These are phyloP conservation scores for Phyllotreta striolata DNA, from an alignment of 2,888 invertebrate genomes.

Conservation along the genomic window DNA sequence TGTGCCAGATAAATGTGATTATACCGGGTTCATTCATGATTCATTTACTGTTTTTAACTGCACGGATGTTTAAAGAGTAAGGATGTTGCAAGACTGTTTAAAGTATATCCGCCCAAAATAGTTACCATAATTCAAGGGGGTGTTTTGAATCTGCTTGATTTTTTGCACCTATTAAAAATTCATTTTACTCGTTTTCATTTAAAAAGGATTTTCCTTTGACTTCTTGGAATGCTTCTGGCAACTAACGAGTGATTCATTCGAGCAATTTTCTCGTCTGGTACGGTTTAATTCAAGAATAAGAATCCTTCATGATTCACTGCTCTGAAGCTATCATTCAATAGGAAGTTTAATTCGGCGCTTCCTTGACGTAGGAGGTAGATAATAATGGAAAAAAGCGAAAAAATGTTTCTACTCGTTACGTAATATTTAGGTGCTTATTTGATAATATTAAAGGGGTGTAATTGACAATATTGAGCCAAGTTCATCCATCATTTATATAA, in stretches of 20 bases:
- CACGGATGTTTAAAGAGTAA: too few relatives aligned
- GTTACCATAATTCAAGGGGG: background rate
- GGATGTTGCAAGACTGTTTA: too few relatives aligned
- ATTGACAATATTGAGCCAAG: too few relatives aligned
- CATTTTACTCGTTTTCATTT: background rate
- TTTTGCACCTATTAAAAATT: too few relatives aligned
- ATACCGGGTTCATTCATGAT: conserved; percentile 4
- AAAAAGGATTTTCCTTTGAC: background rate
- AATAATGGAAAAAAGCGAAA: conserved; percentile 5
- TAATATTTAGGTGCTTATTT: background rate
- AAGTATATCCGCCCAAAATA: too few relatives aligned
- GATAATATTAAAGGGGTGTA: background rate
- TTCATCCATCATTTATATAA: too few relatives aligned
- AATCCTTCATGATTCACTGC: conserved; percentile 29
- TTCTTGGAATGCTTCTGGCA: background rate
- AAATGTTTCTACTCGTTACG: background rate
- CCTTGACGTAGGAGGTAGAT: conserved; percentile 39
- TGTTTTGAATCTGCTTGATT: background rate
- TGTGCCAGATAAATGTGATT: too few relatives aligned
- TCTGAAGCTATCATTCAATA: conserved; percentile 32
- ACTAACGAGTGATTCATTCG: conserved; percentile 15
- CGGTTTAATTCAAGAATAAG: conserved; percentile 17
- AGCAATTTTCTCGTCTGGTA: conserved; percentile 18
- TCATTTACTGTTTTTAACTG: background rate
- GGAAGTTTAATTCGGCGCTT: conserved; percentile 41